Evolutionary conservation across 2,113 vertebrate species (phyloP).

Genomic region (Amazona vittata): DNA sequence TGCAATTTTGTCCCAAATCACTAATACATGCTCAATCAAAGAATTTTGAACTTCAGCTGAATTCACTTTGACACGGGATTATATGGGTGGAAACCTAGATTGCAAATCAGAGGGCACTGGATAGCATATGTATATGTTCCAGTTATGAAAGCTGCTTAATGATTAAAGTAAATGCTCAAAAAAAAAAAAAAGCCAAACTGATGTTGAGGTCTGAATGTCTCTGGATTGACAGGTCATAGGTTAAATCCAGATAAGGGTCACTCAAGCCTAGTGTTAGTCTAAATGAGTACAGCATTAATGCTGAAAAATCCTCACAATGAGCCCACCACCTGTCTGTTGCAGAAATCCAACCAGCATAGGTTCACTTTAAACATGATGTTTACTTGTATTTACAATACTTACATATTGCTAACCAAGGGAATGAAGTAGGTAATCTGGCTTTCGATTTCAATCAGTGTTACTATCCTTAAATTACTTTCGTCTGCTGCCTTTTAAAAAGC

Average conservation of each 20-base stretch:
- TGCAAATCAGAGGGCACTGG: slow-evolving; percentile 20
- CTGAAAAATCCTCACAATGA: slow-evolving; percentile 41
- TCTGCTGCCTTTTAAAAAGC: neutral
- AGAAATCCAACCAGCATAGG: slow-evolving; percentile 8
- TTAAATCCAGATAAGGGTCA: slow-evolving; percentile 69
- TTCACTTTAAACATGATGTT: slow-evolving; percentile 7
- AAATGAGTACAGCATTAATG: slow-evolving; percentile 59
- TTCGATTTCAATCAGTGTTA: neutral
- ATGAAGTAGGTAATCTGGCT: slow-evolving; percentile 6
- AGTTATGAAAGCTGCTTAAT: slow-evolving; percentile 59
- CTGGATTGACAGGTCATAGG: slow-evolving; percentile 51
- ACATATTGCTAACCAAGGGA: neutral
- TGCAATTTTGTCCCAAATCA: neutral
- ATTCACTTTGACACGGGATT: neutral
- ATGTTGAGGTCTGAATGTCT: neutral
- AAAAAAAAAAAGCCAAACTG: neutral
- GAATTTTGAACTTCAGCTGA: slow-evolving; percentile 24
- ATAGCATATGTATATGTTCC: neutral
- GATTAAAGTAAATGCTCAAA: slow-evolving; percentile 18
- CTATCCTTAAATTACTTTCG: slow-evolving; percentile 1
- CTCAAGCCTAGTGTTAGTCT: slow-evolving; percentile 53
- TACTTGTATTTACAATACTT: neutral
- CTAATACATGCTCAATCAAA: neutral
- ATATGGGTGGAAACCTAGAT: slow-evolving; percentile 28
- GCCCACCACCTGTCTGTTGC: slow-evolving; percentile 59